Base-by-base conservation (phyloP, 2,113 vertebrate genomes). In the Illadopsis cleaveri region DNA sequence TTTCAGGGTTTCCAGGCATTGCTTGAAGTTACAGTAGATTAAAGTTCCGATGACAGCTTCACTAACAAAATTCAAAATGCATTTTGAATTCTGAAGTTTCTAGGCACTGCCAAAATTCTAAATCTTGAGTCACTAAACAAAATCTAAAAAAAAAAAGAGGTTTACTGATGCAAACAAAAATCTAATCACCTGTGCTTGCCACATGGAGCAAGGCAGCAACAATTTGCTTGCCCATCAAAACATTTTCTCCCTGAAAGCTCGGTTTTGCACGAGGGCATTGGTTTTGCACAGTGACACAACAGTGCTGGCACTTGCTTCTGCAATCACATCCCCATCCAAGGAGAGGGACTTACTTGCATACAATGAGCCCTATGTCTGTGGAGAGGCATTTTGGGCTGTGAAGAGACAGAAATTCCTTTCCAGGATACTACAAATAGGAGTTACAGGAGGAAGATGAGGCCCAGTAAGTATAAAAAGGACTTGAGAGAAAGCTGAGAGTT, bases 401-500 rank as follows among this genome's bases (percentile, higher is more conserved):
- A 27, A 70, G 65, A 95, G 90, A 91, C 42, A 87, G 70, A 37
- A 25, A 92, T 80, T 97, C 90, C 62, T 69, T 92, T 31, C 96
- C 71, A 53, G 82, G 90, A 89, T 3, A 72, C 94, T 97, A 90
- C 81, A 84, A 56, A 76, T 6, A 96, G 80, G 92, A 95, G 84
- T 84, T 90, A 95, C 45, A 82, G 94, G 88, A 95, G 86, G 89
- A 90, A 92, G 86, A 78, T 71, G 88, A 84, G 73, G 97, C 94
- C 96, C 89, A 70, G 9, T 13, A 94, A 93, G 90, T n/a, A 82
- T 35, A 94, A 91, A 91, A 94, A 97, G 96, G 62, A 84, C 93
- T 97, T 68, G 94, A 97, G 95, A 98, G 96, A 97, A 95, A 98
- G 97, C 96, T 94, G 94, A 97, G 96, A 97, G 96, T 97, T 95